These are phyloP conservation scores for Pachydiplax longipennis DNA, from an alignment of 2,888 invertebrate genomes.

Conservation along the genomic window DNA sequence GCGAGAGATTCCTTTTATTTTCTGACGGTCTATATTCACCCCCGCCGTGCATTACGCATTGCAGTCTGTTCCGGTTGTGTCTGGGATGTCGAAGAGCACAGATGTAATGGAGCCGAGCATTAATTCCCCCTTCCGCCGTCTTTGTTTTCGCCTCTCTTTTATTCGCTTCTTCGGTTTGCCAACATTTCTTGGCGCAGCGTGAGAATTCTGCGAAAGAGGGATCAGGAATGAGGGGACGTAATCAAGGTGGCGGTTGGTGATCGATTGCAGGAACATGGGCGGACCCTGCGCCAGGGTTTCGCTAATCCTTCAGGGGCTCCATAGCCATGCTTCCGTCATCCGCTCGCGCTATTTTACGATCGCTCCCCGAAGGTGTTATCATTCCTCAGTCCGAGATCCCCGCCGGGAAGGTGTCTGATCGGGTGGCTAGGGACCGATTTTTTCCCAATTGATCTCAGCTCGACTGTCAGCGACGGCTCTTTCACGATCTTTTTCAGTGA, in stretches of 20 bases:
- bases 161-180: not conserved
- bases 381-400: not conserved
- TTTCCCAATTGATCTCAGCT: no score
- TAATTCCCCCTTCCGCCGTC: not conserved
- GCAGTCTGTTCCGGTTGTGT: not conserved
- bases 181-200: constrained; percentile 17
- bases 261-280: not conserved
- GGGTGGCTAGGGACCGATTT: no score
- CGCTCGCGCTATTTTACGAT: not conserved
- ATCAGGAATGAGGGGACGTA: not conserved
- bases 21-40: no score
- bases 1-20: no score
- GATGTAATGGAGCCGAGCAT: not conserved
- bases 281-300: not conserved
- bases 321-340: not conserved
- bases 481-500: no score
- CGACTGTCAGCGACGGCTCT: no score
- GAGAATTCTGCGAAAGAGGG: not conserved
- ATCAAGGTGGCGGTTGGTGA: not conserved
- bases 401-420: no score
- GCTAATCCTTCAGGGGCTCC: not conserved
- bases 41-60: not conserved
- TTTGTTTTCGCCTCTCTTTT: not conserved
- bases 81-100: not conserved
- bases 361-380: not conserved